Base-by-base conservation (phyloP, 2,113 vertebrate species). In the Rhodinocichla rosea region DNA sequence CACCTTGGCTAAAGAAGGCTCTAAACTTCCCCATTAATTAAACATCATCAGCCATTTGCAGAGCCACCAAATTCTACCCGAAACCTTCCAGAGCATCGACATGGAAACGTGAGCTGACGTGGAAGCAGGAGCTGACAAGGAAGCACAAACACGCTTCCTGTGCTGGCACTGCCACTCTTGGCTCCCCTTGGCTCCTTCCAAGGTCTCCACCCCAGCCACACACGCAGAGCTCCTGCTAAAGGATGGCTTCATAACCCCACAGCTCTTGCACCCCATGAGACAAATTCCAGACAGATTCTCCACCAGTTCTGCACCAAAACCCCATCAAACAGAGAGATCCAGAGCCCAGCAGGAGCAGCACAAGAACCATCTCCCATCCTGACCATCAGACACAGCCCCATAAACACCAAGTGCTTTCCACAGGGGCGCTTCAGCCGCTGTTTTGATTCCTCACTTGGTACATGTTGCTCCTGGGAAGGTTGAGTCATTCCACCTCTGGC, bases 401-500 rank as follows among this genome's bases (percentile, higher is more conserved):
- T 8, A 62, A 94, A 89, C 9, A 55, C 95, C 30, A 89, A 79
- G 26, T 27, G 92, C 82, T 89, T 94, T 92, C 73, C 94, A 53
- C 77, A 49, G 92, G 23, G 53, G 35, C 77, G 79, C 87, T 90
- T 49, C 86, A 88, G 86, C 78, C 17, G 32, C 90, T 95, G 86
- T 93, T 97, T 97, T 93, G 95, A 98, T 97, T 97, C 97, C 93
- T 95, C 94, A 53, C 96, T 97, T 95, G 92, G 97, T 96, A 92
- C 70, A 86, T 40, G 85, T 89, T 91, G 92, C 94, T 97, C 94
- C 93, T 92, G 97, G 98, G 97, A 98, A 98, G 95, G 90, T 96
- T 97, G 97, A 98, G 94, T 98, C 97, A 98, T 97, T 97, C 96
- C 96, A 95, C 96, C 95, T 92, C 96, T 96, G 97, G 95, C 95